phyloP scores from a whole-genome alignment of 2,888 invertebrate species.

The Scaptomyza parva region DNA sequence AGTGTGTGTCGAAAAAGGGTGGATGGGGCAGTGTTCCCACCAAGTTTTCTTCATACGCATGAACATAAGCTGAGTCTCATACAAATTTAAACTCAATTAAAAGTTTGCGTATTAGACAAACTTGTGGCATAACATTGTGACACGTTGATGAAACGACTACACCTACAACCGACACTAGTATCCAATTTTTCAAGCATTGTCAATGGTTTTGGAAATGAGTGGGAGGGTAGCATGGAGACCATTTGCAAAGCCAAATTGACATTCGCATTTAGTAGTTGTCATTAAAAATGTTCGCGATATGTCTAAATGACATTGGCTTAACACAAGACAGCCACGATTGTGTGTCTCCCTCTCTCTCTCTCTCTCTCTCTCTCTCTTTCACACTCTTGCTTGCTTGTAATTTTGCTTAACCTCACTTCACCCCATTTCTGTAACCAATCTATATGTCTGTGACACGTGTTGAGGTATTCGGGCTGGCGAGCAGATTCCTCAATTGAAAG shows the following conservation, averaged over 20 bases:
- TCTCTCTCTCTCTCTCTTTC: conserved; percentile 1
- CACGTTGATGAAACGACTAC: conserved; percentile 48
- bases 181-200: conserved; percentile 41
- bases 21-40: conserved; percentile 3
- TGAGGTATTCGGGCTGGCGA: conserved; percentile 25
- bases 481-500: conserved; percentile 54
- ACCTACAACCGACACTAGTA: conserved; percentile 23
- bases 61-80: conserved; percentile 49
- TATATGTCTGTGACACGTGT: conserved; percentile 17
- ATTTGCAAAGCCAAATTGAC: conserved; percentile 62
- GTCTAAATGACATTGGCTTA: conserved; percentile 63
- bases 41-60: conserved; percentile 55
- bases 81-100: conserved; percentile 83
- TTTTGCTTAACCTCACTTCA: neutral
- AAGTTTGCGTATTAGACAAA: conserved; percentile 79
- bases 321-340: conserved; percentile 8
- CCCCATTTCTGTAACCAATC: neutral
- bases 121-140: conserved; percentile 59
- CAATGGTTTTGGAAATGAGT: conserved; percentile 1
- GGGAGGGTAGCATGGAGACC: conserved; percentile 2
- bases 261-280: conserved; percentile 79
- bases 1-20: neutral
- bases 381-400: neutral
- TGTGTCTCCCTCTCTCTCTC: neutral
- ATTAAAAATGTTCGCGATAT: conserved; percentile 70